Evolutionary conservation across 2,113 vertebrate genomes (phyloP).

Genomic region (Oncorhynchus masou): DNA sequence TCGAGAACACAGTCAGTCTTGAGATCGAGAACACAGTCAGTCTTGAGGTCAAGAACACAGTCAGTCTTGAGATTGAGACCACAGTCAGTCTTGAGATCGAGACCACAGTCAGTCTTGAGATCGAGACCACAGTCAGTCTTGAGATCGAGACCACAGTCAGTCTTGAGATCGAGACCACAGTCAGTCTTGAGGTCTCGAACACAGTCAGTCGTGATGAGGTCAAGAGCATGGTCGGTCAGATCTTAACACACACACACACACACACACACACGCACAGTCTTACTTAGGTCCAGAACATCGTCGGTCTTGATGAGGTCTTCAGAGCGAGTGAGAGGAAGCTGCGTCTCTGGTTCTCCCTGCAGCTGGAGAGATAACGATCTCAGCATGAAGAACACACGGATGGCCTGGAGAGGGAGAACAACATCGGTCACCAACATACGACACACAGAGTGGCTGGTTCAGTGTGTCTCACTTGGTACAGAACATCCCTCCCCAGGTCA

Average conservation of each 20-base stretch:
- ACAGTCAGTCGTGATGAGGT: constrained; percentile 94
- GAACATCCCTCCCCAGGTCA: too few species aligned
- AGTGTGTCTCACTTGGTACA: neutral
- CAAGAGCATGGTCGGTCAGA: constrained; percentile 30
- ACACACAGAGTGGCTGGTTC: neutral
- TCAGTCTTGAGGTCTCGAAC: constrained; percentile 74
- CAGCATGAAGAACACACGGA: constrained; percentile 97
- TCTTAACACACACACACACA: too few species aligned
- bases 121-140: too few species aligned
- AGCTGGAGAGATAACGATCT: constrained; percentile 88
- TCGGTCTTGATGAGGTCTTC: constrained; percentile 96
- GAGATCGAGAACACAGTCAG: too few species aligned
- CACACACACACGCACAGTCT: constrained; percentile 56
- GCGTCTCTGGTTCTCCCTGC: constrained; percentile 86
- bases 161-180: too few species aligned
- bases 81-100: too few species aligned
- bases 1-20: too few species aligned
- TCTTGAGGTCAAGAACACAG: constrained; percentile 76
- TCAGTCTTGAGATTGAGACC: constrained; percentile 89
- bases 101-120: too few species aligned
- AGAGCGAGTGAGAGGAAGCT: constrained; percentile 89
- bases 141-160: too few species aligned
- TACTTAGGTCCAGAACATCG: constrained; percentile 96
- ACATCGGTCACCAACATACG: neutral
- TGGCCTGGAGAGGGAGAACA: constrained; percentile 76